Percentiles rank a stretch among this genome's conserved stretches.
phyloP scores from a whole-genome alignment of 2,888 invertebrate species.

The Syrista parreyssii region DNA sequence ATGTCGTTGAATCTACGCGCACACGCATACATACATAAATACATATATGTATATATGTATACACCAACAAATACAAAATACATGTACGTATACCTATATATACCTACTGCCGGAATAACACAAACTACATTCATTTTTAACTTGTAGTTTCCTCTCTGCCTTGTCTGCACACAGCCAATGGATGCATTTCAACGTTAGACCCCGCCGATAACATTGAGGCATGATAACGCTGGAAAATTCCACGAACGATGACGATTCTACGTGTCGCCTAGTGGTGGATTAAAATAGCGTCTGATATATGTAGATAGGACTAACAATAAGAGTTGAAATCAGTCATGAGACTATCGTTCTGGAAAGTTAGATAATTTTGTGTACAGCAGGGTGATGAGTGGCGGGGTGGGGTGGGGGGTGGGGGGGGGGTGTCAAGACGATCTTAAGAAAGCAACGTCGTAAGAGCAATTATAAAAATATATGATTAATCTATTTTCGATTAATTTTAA shows the following conservation, averaged over 20 bases:
- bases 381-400: no score
- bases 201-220: background rate
- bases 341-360: background rate
- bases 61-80: background rate
- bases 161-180: background rate
- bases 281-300: background rate
- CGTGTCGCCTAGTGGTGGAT: background rate
- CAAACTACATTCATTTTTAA: background rate
- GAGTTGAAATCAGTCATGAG: background rate
- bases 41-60: background rate
- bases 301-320: background rate
- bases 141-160: background rate
- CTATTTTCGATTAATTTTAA: background rate
- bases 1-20: background rate
- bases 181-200: background rate
- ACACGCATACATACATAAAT: constrained; percentile 1
- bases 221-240: background rate
- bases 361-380: background rate
- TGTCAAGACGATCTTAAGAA: background rate
- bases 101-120: background rate
- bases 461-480: background rate
- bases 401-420: no score
- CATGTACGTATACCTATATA: background rate
- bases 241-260: background rate
- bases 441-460: background rate